Evolutionary conservation across 2,797 vertebrate genomes (phyloP).

Genomic region (Tenualosa ilisha): DNA sequence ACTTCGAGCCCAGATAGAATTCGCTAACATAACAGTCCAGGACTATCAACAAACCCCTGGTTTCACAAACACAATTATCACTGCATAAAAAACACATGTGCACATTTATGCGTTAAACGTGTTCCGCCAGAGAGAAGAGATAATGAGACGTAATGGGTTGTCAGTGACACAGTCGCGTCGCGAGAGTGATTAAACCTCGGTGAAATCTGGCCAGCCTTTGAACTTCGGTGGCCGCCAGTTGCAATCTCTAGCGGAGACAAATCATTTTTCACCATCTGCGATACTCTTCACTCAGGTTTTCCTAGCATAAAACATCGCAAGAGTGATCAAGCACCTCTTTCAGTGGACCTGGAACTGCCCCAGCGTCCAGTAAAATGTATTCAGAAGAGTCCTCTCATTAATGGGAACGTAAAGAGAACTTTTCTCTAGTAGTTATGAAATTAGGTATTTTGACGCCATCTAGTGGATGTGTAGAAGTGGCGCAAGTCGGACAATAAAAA

Average conservation of each 20-base stretch:
- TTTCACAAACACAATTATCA: background rate
- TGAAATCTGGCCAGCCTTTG: background rate
- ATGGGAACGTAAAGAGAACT: background rate
- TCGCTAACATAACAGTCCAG: no score
- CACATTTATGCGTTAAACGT: background rate
- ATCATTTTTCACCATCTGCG: conserved; percentile 7
- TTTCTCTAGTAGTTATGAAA: background rate
- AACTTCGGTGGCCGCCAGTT: background rate
- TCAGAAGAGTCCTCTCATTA: background rate
- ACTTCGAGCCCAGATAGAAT: no score
- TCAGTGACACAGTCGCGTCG: background rate
- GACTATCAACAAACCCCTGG: background rate
- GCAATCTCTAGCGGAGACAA: background rate
- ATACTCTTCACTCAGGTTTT: background rate
- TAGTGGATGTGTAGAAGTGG: conserved; percentile 34
- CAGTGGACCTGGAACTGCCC: background rate
- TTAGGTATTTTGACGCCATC: conserved; percentile 48
- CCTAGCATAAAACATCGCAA: background rate
- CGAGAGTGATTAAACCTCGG: background rate
- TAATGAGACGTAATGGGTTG: background rate
- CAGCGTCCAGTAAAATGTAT: background rate
- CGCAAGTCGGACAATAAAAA: background rate
- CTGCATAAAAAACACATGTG: background rate
- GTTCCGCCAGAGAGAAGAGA: background rate
- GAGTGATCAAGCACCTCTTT: background rate